Evolutionary conservation across 2,797 vertebrate species (phyloP).

Genomic region (Tenualosa thibaudeaui): DNA sequence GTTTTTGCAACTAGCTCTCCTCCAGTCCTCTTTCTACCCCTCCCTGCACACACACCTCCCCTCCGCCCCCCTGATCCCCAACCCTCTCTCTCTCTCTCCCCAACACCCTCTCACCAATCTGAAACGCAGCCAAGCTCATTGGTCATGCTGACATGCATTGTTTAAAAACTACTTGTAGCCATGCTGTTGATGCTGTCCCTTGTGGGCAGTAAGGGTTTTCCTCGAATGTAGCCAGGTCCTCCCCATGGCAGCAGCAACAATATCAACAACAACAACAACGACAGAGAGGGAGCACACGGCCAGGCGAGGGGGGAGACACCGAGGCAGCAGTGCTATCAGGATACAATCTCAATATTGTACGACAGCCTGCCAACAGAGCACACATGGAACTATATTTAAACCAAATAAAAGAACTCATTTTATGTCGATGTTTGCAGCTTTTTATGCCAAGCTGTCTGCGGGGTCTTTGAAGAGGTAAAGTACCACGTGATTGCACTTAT

Average conservation of each 20-base stretch:
- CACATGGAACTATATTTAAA: constrained; percentile 52
- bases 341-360: constrained; percentile 31
- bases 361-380: constrained; percentile 26
- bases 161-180: constrained; percentile 63
- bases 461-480: constrained; percentile 52
- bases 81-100: constrained; percentile 27
- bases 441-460: constrained; percentile 38
- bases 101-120: constrained; percentile 38
- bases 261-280: neutral
- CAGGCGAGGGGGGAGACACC: constrained; percentile 6
- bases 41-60: too few species aligned
- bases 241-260: constrained; percentile 47
- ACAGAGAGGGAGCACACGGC: neutral
- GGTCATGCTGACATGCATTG: constrained; percentile 62
- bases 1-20: neutral
- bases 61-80: neutral
- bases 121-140: constrained; percentile 62
- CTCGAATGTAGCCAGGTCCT: constrained; percentile 67
- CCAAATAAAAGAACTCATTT: constrained; percentile 53
- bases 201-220: constrained; percentile 69
- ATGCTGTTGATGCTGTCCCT: constrained; percentile 63
- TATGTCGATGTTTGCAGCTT: constrained; percentile 43
- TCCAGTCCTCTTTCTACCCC: neutral
- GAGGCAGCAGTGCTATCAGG: constrained; percentile 36
- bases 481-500: constrained; percentile 50